Base-by-base conservation (phyloP, 2,888 invertebrate genomes). In the Macrostomum cliftonense region DNA sequence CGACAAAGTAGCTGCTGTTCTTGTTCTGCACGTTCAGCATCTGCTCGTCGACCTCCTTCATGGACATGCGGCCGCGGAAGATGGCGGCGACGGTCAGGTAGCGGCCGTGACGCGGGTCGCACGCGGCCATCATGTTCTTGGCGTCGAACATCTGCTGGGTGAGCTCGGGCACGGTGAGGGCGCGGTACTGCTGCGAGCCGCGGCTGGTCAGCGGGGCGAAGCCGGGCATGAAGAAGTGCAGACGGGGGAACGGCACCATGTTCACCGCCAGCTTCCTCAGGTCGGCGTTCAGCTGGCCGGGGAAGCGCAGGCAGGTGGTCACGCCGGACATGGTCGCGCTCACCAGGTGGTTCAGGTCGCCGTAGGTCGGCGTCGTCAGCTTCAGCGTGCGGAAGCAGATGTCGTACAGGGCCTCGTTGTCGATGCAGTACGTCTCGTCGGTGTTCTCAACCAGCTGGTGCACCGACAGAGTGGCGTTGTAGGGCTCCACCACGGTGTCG, bases 91-190 rank as follows among this genome's bases (percentile, higher is more conserved):
- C 82, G 0, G 83, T 83, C 51, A 83, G 73, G 70, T 83, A 83
- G 59, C 84, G 77, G 40, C 85, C 85, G 72, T 85, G 84, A 50
- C 85, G 76, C 9, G 83, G 85, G 71, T 86, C 87, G 69, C 87
- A 87, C 7, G 88, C 87, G 43, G 87, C 86, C 87, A 87, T 88
- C 87, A 87, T 87, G 75, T 88, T 88, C 75, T 86, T 87, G 55
- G 87, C 83, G 72, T 88, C 87, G 73, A 88, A 88, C 79, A 82
- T 80, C 72, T 81, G 56, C 59, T 80, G 79, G 1, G 87, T 87
- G 52, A 89, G 76, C 70, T 89, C 88, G 13, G 87, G 85, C 1
- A 88, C 88, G 43, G 86, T 83, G 46, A 79, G 64, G 1, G 80
- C 78, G 20, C 79, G 73, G 58, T 72, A 88, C 63, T 85, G 83